Base-by-base conservation (phyloP, 2,113 vertebrate species). In the Tupaia tana region DNA sequence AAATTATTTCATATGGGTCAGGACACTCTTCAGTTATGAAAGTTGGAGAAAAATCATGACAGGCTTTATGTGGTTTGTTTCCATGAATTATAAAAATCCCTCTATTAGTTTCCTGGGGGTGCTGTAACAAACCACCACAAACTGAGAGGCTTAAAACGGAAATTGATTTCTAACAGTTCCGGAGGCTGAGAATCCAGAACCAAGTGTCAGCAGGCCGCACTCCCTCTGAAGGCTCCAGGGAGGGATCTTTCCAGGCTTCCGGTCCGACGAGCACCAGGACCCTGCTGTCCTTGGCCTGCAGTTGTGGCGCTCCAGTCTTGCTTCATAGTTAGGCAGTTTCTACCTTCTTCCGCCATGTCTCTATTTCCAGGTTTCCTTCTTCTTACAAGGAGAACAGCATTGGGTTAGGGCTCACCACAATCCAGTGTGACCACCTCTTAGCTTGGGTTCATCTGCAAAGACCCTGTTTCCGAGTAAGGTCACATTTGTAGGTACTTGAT, bases 1-100 rank as follows among this genome's bases (percentile, higher is more conserved):
- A 56, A 67, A 86, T 80, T 80, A 83, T 66, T 90, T 34, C 58
- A 22, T 89, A 31, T 43, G 31, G n/a, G 85, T 54, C 59, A 73
- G 29, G 9, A 20, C 77, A 69, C 54, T 91, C 3, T 91, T 83
- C 82, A 86, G 80, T 93, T 90, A 71, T 29, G 34, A 79, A 96
- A 90, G 31, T 66, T 70, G 9, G 73, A 20, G 2, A n/a, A 91
- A 91, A 79, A 70, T 79, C n/a, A 81, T 82, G 84, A 52, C 5
- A 91, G 56, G n/a, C 25, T 67, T 34, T 74, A n/a, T 19, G 34
- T 75, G 56, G 19, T 82, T 95, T 83, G 56, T 96, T 86, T 77
- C 81, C 56, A 71, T 31, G 80, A 52, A 58, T 71, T 96, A 25
- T 52, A 66, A 77, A 86, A 91, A 83, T 67, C 6, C 16, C 64